Evolutionary conservation across 2,888 invertebrate species (phyloP), one percentile per base, ranked within the genome.

Genomic region (Danaus chrysippus): DNA sequence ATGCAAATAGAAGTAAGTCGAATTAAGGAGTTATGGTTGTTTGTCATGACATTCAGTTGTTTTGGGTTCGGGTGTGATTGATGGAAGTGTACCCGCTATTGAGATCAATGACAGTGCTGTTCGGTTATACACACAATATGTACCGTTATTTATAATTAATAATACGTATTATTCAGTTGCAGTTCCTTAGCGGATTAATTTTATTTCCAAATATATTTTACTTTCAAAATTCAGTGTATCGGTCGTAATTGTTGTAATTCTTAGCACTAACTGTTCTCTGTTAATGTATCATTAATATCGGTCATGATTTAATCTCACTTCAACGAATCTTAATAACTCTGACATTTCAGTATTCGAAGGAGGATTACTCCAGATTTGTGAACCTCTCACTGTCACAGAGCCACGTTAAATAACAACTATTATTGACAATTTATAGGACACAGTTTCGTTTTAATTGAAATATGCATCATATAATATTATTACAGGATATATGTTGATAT

Each of bases 261-360:
- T 34, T 34, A 34, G 8, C 23, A 34, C 23, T 34, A 5, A 2
- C 23, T 34, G 23, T 34, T 34, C 6, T 34, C 23, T 1, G 6
- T 34, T 17, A 49, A 15, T n/a, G 49, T 10, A 49, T 17, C n/a
- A 9, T 46, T 46, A 46, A 46, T n/a, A 13, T 10, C 9, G n/a
- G 59, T 10, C 56, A 59, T 52, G 54, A 46, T 13, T 49, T 49
- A 46, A 61, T 54, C 63, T 61, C 46, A 60, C 61, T 65, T 59
- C 53, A 66, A 78, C 76, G 78, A 76, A 76, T 76, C 77, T 69
- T 81, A 84, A 84, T 83, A 81, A 72, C 71, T 80, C 77, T 80
- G 83, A 77, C 82, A 83, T 86, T 84, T 76, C 70, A 69, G 66
- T 73, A 71, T 73, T 62, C 58, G 54, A 60, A 52, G 60, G 42